phyloP scores from a whole-genome alignment of 2,888 invertebrate species.

The Tachina fera region DNA sequence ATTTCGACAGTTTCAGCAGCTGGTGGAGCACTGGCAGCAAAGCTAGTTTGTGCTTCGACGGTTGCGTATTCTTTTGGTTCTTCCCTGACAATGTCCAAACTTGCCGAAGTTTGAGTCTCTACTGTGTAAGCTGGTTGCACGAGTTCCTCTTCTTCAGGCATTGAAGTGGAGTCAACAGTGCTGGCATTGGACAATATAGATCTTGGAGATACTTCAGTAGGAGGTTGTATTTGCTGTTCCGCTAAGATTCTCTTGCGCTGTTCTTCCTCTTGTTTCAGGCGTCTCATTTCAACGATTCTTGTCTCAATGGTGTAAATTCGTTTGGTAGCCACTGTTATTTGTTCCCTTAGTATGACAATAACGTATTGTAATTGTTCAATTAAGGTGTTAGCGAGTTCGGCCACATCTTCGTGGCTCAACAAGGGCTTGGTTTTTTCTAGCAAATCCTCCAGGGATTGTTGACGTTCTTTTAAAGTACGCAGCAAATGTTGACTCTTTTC shows the following conservation, averaged over 20 bases:
- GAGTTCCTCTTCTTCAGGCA: slow-evolving; percentile 87
- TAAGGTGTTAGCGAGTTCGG: slow-evolving; percentile 83
- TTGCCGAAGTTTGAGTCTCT: slow-evolving; percentile 88
- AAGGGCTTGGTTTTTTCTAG: slow-evolving; percentile 83
- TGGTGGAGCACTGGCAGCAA: slow-evolving; percentile 72
- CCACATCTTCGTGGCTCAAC: slow-evolving; percentile 83
- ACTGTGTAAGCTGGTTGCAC: slow-evolving; percentile 82
- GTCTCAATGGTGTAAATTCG: slow-evolving; percentile 85
- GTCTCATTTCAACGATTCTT: slow-evolving; percentile 77
- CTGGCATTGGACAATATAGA: slow-evolving; percentile 81
- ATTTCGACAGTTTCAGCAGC: slow-evolving; percentile 78
- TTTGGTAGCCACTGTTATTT: slow-evolving; percentile 85
- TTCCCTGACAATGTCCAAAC: slow-evolving; percentile 82
- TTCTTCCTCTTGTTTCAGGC: slow-evolving; percentile 76
- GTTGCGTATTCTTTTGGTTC: slow-evolving; percentile 76
- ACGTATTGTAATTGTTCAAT: slow-evolving; percentile 85
- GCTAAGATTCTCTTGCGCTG: slow-evolving; percentile 77
- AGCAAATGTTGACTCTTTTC: slow-evolving; percentile 84
- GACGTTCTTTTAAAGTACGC: slow-evolving; percentile 84
- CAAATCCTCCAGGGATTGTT: slow-evolving; percentile 83
- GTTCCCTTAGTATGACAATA: slow-evolving; percentile 85
- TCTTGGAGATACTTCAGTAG: slow-evolving; percentile 70
- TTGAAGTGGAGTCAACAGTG: slow-evolving; percentile 88
- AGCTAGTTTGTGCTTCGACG: slow-evolving; percentile 86
- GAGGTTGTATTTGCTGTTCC: slow-evolving; percentile 75